phyloP scores from a whole-genome alignment of 1,140 invertebrate genomes.

The Alviniconcha marisindica region DNA sequence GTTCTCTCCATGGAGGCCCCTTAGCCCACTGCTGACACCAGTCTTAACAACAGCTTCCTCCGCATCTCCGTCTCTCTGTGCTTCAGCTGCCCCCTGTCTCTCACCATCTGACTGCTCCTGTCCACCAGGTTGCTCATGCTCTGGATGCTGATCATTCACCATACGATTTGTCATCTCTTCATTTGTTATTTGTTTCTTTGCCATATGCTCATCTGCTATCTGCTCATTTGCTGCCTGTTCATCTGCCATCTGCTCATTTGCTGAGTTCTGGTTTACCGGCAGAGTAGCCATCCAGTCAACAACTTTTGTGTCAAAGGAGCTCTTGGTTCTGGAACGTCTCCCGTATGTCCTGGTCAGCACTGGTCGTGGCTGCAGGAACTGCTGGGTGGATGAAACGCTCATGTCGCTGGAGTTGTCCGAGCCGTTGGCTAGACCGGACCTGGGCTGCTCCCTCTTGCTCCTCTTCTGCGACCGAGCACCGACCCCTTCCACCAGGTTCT shows the following conservation, averaged over 20 bases:
- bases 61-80: not conserved
- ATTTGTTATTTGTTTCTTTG: too few relatives aligned
- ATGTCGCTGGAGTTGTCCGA: conserved; percentile 28
- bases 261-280: not conserved
- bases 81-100: not conserved
- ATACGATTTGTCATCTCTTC: too few relatives aligned
- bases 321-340: conserved; percentile 1
- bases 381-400: conserved; percentile 42
- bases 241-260: not conserved
- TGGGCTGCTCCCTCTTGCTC: not conserved
- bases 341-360: conserved; percentile 34
- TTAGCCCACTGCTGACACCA: too few relatives aligned
- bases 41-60: too few relatives aligned
- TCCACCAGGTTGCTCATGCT: not conserved
- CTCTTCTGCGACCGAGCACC: not conserved
- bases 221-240: not conserved
- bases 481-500: not conserved
- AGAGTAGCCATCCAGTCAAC: conserved; percentile 40
- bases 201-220: too few relatives aligned
- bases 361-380: conserved; percentile 38
- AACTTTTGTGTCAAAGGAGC: not conserved
- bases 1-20: too few relatives aligned
- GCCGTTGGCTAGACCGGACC: not conserved
- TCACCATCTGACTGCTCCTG: not conserved
- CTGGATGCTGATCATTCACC: not conserved